phyloP scores from a whole-genome alignment of 2,797 vertebrate genomes.

The Sarcoramphus papa region DNA sequence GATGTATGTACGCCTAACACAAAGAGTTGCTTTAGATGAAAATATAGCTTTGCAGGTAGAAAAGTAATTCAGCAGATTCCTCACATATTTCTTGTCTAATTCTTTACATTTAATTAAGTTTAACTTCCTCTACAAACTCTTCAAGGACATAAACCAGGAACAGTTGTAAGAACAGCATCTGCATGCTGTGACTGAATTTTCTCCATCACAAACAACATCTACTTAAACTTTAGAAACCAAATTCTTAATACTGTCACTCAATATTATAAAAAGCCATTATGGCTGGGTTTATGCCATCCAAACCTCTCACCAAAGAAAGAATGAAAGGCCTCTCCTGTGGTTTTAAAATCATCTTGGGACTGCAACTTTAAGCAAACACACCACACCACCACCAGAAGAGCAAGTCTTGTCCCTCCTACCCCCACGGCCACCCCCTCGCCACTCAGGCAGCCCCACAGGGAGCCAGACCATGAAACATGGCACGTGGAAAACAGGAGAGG shows the following conservation, averaged over 20 bases:
- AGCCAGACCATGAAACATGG: rapidly evolving
- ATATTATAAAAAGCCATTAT: background rate
- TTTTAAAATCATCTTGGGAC: background rate
- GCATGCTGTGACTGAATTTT: rapidly evolving
- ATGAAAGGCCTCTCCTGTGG: background rate
- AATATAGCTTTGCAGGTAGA: background rate
- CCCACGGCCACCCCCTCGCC: rapidly evolving
- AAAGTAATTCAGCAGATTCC: background rate
- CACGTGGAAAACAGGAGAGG: rapidly evolving
- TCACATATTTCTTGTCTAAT: background rate
- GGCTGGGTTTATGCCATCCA: background rate
- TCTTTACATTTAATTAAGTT: background rate
- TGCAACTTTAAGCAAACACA: background rate
- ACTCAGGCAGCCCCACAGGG: background rate
- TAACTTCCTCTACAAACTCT: background rate
- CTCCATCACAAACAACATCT: background rate
- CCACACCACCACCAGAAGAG: background rate
- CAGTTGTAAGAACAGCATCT: background rate
- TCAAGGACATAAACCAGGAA: background rate
- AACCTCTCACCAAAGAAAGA: background rate
- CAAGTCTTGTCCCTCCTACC: background rate
- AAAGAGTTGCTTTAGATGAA: background rate
- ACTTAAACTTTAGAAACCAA: background rate
- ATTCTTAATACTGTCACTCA: background rate
- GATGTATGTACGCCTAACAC: background rate